Evolutionary conservation across 1,140 invertebrate genomes (phyloP).

Genomic region (Forficula auricularia): DNA sequence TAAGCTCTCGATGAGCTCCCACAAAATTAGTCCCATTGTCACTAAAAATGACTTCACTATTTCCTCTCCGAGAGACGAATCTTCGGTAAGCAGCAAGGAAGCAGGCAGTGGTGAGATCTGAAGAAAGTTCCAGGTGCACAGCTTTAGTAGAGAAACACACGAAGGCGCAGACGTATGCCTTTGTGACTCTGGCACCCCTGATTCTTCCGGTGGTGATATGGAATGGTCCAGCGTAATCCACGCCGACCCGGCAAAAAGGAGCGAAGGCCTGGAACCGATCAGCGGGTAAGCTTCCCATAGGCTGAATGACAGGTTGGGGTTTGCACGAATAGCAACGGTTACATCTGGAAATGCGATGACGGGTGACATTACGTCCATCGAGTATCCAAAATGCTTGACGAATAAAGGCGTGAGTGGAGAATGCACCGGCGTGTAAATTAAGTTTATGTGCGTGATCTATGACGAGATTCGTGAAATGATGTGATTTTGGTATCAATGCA

Average conservation of each 20-base stretch:
- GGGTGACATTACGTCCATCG: too few species aligned
- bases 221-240: slow-evolving; percentile 27
- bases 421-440: too few species aligned
- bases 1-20: not conserved
- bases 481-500: too few species aligned
- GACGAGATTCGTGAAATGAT: too few species aligned
- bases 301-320: too few species aligned
- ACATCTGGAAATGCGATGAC: too few species aligned
- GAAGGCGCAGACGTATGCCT: slow-evolving; percentile 27
- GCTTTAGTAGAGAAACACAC: slow-evolving; percentile 8
- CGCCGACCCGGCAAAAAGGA: slow-evolving; percentile 20
- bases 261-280: slow-evolving; percentile 15
- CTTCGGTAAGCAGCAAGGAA: slow-evolving; percentile 10
- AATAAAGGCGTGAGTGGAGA: too few species aligned
- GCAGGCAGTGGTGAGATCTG: slow-evolving; percentile 1
- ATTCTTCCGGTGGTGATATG: slow-evolving; percentile 16
- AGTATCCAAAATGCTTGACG: too few species aligned
- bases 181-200: slow-evolving; percentile 16
- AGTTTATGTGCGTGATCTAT: too few species aligned
- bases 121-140: slow-evolving; percentile 4
- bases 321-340: too few species aligned
- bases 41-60: slow-evolving; percentile 10
- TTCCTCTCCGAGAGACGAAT: slow-evolving; percentile 12
- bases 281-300: slow-evolving; percentile 22
- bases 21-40: slow-evolving; percentile 17